Evolutionary conservation across 92 coral and sea anemone genomes (phyloP).

Genomic region (Siderastrea siderea): DNA sequence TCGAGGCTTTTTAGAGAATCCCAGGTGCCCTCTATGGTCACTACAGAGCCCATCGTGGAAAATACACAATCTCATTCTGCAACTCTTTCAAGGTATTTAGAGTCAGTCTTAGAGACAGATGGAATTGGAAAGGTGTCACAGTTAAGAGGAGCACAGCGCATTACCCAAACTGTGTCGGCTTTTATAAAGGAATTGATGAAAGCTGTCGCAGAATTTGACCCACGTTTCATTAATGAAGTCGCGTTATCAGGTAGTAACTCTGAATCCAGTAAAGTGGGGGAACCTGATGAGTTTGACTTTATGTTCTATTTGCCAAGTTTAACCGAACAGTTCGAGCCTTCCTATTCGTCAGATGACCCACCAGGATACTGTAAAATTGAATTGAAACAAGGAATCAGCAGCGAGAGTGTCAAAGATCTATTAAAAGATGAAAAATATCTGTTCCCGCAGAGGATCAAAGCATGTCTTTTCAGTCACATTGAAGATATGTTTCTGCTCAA

Average conservation of each 20-base stretch:
- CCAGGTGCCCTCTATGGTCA: neutral
- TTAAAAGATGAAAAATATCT: conserved; percentile 43
- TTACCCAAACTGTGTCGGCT: conserved; percentile 17
- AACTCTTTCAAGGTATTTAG: conserved; percentile 44
- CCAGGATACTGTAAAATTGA: conserved; percentile 39
- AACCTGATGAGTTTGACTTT: conserved; percentile 59
- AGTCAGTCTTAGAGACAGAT: conserved; percentile 38
- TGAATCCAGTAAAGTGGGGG: conserved; percentile 50
- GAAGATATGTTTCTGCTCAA: conserved; percentile 49
- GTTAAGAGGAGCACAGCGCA: conserved; percentile 14
- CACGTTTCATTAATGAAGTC: conserved; percentile 39
- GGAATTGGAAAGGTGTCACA: conserved; percentile 37
- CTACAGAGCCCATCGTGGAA: neutral
- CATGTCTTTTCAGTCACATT: conserved; percentile 50
- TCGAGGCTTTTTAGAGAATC: conserved; percentile 14
- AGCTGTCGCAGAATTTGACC: conserved; percentile 43
- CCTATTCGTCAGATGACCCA: conserved; percentile 24
- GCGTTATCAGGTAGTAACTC: conserved; percentile 48
- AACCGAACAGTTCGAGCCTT: conserved; percentile 32
- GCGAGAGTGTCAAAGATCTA: conserved; percentile 29
- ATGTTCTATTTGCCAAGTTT: conserved; percentile 47
- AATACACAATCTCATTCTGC: neutral
- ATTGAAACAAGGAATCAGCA: conserved; percentile 17
- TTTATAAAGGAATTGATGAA: conserved; percentile 39
- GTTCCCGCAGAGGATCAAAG: conserved; percentile 52